These are phyloP conservation scores for Nomada ruficornis DNA, from an alignment of 2,888 invertebrate species.

Conservation along the genomic window DNA sequence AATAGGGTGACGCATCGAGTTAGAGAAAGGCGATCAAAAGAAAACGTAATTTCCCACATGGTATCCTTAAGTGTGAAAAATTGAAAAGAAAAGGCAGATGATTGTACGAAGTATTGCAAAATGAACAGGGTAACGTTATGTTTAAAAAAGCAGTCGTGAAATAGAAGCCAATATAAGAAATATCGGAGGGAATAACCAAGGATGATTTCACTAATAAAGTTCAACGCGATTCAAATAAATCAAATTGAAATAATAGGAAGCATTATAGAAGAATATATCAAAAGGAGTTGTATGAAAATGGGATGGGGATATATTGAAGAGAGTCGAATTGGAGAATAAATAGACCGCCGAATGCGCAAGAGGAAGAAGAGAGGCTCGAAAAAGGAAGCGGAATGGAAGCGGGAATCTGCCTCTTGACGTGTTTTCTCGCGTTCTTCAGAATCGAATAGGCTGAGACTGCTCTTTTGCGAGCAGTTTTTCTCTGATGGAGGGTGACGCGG, in stretches of 20 bases:
- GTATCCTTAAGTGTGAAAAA: too few species aligned
- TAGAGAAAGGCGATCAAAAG: too few species aligned
- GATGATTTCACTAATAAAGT: slow-evolving; percentile 38
- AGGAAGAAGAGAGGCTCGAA: neutral
- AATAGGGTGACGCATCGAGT: neutral
- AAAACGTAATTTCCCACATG: too few species aligned
- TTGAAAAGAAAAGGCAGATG: neutral
- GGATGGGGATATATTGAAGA: slow-evolving; percentile 26
- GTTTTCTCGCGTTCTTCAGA: slow-evolving; percentile 43
- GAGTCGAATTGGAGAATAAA: slow-evolving; percentile 20
- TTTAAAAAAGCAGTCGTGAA: neutral
- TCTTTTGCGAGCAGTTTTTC: slow-evolving; percentile 58
- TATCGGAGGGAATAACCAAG: neutral
- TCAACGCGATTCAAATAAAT: slow-evolving; percentile 19
- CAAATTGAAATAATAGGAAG: neutral
- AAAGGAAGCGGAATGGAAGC: slow-evolving; percentile 24
- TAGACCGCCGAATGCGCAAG: neutral
- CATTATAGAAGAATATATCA: neutral
- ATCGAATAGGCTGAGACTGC: slow-evolving; percentile 61
- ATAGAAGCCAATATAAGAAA: neutral
- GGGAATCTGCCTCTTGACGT: slow-evolving; percentile 50
- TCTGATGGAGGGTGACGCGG: slow-evolving; percentile 62
- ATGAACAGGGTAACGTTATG: neutral
- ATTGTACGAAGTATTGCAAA: neutral
- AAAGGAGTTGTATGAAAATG: slow-evolving; percentile 14